Base-by-base conservation (phyloP, 2,888 invertebrate species). In the Anthoptus insignis region DNA sequence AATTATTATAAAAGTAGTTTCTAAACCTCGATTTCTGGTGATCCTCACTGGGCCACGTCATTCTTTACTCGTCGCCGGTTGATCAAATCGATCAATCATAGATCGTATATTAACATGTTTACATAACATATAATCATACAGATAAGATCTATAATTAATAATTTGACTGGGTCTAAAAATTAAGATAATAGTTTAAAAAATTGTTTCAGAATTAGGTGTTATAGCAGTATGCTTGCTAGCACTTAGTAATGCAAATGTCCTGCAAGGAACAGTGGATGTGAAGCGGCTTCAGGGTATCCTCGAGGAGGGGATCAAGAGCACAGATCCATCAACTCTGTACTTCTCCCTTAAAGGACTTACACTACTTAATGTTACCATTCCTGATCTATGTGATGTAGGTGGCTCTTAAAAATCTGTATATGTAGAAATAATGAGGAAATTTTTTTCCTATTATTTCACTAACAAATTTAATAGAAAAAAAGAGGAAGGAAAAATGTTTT, bases 331-430 rank as follows among this genome's bases (percentile, higher is more conserved):
- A 60, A 88, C 95, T 4, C 85, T 97, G 29, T 97, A 97, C 82
- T 96, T 97, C 90, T 96, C 97, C 3, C 93, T 96, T 0, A 93
- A 96, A 60, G 98, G 98, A 52, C 94, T 96, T 63, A 95, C 95
- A 73, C 87, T 96, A 50, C 89, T 97, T 1, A 96, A 95, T 74
- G 94, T 94, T 72, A 84, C 94, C 13, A 83, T 96, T 66, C 94
- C 93, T 39, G 90, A 94, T 79, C 79, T 95, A 80, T 93, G 96
- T 91, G 86, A 95, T 86, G 96, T 96, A 84, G 89, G 78, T 67
- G 8, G n/a, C 27, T 24, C 7, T 13, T 3, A 13, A 14, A 1
- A 21, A 21, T 6, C 0, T 32, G 9, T n/a, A 8, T 5, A n/a
- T 37, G 37, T 27, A 27, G n/a, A n/a, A n/a, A n/a, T n/a, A n/a